Percentiles rank a stretch among this genome's conserved stretches.
These are phyloP conservation scores for Germaria angustata DNA, from an alignment of 2,888 invertebrate genomes.

Conservation along the genomic window DNA sequence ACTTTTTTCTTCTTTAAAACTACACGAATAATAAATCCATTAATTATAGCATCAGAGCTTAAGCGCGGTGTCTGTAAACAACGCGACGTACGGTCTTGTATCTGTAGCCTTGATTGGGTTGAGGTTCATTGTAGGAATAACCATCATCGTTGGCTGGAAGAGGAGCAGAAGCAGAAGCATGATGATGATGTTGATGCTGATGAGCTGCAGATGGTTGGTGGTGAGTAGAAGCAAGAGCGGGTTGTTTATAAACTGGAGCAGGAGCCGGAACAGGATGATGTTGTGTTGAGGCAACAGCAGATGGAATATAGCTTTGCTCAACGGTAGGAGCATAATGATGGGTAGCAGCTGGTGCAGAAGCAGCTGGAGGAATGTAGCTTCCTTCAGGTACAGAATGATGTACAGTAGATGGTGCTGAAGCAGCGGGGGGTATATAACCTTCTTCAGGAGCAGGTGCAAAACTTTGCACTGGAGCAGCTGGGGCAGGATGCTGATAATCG, in stretches of 20 bases:
- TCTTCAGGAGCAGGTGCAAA: neutral
- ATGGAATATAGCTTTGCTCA: neutral
- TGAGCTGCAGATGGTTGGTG: slow-evolving; percentile 5
- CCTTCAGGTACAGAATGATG: neutral
- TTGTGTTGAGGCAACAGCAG: neutral
- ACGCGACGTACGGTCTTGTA: slow-evolving; percentile 66
- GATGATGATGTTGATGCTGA: neutral
- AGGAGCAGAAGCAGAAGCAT: neutral
- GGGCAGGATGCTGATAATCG: slow-evolving; percentile 53
- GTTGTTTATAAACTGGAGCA: too few relatives aligned
- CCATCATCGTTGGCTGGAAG: slow-evolving; percentile 3
- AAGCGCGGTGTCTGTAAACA: slow-evolving; percentile 54
- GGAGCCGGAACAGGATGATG: too few relatives aligned
- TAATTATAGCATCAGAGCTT: slow-evolving; percentile 13
- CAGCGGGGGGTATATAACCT: slow-evolving; percentile 3
- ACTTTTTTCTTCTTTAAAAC: too few relatives aligned
- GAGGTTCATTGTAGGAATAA: slow-evolving; percentile 20
- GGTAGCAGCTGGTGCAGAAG: neutral
- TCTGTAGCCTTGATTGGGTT: slow-evolving; percentile 61
- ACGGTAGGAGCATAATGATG: neutral
- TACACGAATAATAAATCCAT: too few relatives aligned
- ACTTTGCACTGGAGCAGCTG: slow-evolving; percentile 3
- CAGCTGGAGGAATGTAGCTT: neutral
- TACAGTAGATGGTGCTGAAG: slow-evolving; percentile 7
- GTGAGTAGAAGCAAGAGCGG: neutral